These are phyloP conservation scores for Hydroisotoma schaefferi DNA, from an alignment of 2,888 invertebrate genomes.

Conservation along the genomic window DNA sequence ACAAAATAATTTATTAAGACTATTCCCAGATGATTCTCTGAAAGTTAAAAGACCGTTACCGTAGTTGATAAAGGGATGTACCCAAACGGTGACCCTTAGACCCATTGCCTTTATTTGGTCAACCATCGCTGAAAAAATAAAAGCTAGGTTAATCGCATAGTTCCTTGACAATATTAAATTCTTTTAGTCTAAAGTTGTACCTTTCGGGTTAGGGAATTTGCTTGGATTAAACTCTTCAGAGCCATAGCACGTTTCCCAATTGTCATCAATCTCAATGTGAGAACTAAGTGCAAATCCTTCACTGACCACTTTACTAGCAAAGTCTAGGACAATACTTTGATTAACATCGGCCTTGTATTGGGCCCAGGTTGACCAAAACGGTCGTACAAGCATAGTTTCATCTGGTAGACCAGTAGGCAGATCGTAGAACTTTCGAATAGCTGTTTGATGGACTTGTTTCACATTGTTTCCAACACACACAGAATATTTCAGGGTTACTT, in stretches of 20 bases:
- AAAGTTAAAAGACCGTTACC: conserved; percentile 26
- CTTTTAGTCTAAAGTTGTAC: not conserved
- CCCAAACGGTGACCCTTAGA: conserved; percentile 76
- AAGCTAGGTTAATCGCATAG: not conserved
- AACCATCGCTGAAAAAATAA: conserved; percentile 29
- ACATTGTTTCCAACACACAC: conserved; percentile 28
- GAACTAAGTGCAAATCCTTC: conserved; percentile 32
- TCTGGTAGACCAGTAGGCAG: conserved; percentile 51
- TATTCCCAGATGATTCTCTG: too few relatives aligned
- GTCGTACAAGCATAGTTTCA: conserved; percentile 31
- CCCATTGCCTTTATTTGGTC: conserved; percentile 54
- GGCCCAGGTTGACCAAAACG: conserved; percentile 40
- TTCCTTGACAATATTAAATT: not conserved
- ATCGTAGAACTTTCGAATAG: conserved; percentile 59
- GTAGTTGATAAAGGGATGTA: conserved; percentile 77
- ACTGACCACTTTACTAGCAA: conserved; percentile 22
- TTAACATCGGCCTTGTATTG: conserved; percentile 19
- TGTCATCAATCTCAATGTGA: conserved; percentile 75
- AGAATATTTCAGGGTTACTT: conserved; percentile 25
- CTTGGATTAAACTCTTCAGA: conserved; percentile 66
- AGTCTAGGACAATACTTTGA: conserved; percentile 31
- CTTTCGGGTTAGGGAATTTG: conserved; percentile 60
- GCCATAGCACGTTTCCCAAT: conserved; percentile 84
- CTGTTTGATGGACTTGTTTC: conserved; percentile 22
- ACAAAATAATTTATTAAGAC: too few relatives aligned